These are phyloP conservation scores for Epiblema foenella DNA, from an alignment of 2,888 invertebrate species.

Conservation along the genomic window DNA sequence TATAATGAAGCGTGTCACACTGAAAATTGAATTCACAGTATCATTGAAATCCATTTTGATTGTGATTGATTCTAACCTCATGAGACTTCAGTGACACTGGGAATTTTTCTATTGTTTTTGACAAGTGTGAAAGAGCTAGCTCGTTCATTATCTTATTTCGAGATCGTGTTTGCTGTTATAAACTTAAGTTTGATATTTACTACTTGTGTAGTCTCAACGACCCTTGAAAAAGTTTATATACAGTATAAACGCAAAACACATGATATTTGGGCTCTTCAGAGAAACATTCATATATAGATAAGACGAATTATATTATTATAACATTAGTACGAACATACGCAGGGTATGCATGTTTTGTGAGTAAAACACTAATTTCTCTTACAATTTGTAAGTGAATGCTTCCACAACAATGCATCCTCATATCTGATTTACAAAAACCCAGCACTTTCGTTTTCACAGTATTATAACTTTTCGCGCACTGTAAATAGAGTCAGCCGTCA, in stretches of 20 bases:
- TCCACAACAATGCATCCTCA: background rate
- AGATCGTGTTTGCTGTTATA: background rate
- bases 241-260: background rate
- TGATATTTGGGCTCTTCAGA: background rate
- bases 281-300: background rate
- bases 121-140: background rate
- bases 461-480: too few species aligned
- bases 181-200: background rate
- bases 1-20: background rate
- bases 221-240: background rate
- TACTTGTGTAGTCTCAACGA: background rate
- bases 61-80: background rate
- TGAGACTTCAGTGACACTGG: constrained; percentile 1
- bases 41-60: background rate
- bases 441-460: background rate
- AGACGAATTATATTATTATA: background rate
- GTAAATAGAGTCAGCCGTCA: background rate
- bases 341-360: background rate
- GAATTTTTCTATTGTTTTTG: background rate
- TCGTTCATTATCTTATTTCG: background rate
- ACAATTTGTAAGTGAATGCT: background rate
- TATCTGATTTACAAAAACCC: background rate
- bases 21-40: background rate
- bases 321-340: background rate
- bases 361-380: background rate